Evolutionary conservation across 2,888 invertebrate species (phyloP), one percentile per base, ranked within the genome.

Genomic region (Lasioglossum leucozonium): DNA sequence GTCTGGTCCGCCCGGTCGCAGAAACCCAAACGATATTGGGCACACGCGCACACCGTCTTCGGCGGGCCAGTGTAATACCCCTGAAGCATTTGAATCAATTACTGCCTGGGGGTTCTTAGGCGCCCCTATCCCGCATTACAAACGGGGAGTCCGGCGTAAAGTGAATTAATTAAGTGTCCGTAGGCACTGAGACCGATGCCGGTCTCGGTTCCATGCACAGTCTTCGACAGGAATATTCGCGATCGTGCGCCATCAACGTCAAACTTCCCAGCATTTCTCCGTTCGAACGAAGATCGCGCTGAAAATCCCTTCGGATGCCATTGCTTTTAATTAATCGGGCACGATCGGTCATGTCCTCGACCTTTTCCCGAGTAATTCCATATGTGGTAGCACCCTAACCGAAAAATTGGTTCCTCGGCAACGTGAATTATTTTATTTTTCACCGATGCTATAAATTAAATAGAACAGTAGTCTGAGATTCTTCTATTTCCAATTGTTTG

Each of bases 91-190:
- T 93, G 92, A 94, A 93, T 94, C 93, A 93, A 93, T 94, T 94
- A 93, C 88, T 83, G 88, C 90, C 92, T 85, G 73, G 77, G 89
- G 92, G 90, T 88, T 91, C 91, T 93, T 89, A 92, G 89, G 88
- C 88, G 74, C 83, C 88, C 85, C 90, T 89, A 91, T 89, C 86
- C 91, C 86, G 87, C 87, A 92, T 91, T 91, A 91, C 91, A 90
- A 90, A 88, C 90, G 90, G 88, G 89, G 82, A 87, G 90, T 92
- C 86, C 86, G 86, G 90, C 83, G 89, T 90, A 92, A 93, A 93
- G 91, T 93, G 92, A 93, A 94, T 94, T 93, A 93, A 94, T 94
- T 93, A 92, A 92, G 92, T 91, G 87, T 92, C 90, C 88, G 88
- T 88, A 88, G 88, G 72, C 81, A 79, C 69, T n/a, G n/a, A n/a